phyloP scores from a whole-genome alignment of 2,113 vertebrate genomes.

The Trogon melanurus region DNA sequence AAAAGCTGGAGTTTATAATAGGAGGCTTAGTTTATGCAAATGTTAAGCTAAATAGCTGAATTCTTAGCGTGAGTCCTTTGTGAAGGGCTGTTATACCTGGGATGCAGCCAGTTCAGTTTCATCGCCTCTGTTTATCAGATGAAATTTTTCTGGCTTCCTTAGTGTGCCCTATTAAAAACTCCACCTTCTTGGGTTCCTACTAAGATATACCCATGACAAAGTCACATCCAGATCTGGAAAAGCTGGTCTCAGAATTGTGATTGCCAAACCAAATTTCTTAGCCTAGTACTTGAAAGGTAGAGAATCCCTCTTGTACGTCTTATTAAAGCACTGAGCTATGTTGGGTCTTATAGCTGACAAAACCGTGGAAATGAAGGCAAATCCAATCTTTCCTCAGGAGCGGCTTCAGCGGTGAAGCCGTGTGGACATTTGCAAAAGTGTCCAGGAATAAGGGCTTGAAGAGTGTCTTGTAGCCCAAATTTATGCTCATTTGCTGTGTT shows the following conservation, averaged over 20 bases:
- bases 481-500: background rate
- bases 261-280: background rate
- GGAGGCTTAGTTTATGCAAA: background rate
- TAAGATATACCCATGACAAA: background rate
- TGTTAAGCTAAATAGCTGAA: background rate
- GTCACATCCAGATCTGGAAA: background rate
- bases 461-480: background rate
- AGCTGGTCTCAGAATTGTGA: background rate
- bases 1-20: background rate
- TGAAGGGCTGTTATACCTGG: background rate
- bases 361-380: background rate
- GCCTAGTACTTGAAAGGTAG: background rate
- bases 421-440: background rate
- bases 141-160: background rate
- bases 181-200: background rate
- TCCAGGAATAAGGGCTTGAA: background rate
- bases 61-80: background rate
- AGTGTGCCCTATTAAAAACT: background rate
- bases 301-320: background rate
- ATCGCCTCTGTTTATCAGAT: background rate
- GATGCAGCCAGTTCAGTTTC: background rate
- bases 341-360: background rate
- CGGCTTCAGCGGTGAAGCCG: background rate
- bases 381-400: background rate
- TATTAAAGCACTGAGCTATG: background rate